phyloP scores from a whole-genome alignment of 2,113 vertebrate species.

The Myotis lucifugus region DNA sequence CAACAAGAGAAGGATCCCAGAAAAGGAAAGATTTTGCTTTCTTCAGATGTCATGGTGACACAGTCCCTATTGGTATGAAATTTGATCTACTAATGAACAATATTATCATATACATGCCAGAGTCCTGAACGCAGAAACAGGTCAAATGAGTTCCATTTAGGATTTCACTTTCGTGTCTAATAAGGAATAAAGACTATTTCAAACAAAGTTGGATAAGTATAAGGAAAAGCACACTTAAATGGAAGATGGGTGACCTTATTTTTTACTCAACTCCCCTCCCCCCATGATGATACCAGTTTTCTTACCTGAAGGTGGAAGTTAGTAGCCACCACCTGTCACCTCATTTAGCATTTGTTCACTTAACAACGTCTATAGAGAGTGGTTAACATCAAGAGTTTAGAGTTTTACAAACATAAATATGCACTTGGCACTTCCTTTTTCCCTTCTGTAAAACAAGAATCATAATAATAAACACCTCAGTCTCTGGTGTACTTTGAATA shows the following conservation, averaged over 20 bases:
- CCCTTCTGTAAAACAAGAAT: background rate
- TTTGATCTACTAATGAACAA: background rate
- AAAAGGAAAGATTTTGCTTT: slow-evolving; percentile 18
- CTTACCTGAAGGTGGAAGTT: background rate
- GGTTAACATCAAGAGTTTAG: background rate
- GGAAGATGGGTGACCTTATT: background rate
- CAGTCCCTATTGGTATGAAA: background rate
- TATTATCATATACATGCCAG: background rate
- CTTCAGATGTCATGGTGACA: background rate
- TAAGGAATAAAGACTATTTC: slow-evolving; percentile 24
- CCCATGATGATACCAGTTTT: background rate
- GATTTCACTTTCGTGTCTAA: background rate
- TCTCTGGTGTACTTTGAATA: background rate
- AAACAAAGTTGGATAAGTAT: background rate
- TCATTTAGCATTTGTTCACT: background rate
- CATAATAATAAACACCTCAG: background rate
- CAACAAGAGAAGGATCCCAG: background rate
- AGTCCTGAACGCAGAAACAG: background rate
- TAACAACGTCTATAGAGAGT: background rate
- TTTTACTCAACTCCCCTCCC: background rate
- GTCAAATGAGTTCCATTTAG: background rate
- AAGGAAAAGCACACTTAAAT: background rate
- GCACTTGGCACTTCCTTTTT: background rate
- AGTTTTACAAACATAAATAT: background rate
- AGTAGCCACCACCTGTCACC: background rate